Evolutionary conservation across 1,140 invertebrate genomes (phyloP).

Genomic region (Scaptomyza hsui): DNA sequence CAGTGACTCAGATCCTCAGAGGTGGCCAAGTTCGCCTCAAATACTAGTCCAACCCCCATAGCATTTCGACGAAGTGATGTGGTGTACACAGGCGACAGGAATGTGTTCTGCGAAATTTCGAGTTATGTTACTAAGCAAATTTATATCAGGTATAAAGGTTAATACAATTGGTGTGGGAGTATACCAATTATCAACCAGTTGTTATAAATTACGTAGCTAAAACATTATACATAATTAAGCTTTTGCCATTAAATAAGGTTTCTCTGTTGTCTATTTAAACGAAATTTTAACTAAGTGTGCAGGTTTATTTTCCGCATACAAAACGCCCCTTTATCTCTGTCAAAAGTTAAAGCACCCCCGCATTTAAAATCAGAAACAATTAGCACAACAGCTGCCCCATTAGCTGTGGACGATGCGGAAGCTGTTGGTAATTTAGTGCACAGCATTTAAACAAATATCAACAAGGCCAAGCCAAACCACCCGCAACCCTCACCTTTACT

Average conservation of each 20-base stretch:
- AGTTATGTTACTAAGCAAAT: not conserved
- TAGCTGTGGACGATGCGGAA: slow-evolving; percentile 42
- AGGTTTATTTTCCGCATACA: not conserved
- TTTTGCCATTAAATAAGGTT: not conserved
- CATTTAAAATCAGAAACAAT: slow-evolving; percentile 79
- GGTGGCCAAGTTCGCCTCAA: slow-evolving; percentile 93
- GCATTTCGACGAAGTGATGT: slow-evolving; percentile 93
- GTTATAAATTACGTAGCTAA: not conserved
- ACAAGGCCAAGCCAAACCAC: slow-evolving; percentile 34
- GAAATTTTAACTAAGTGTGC: not conserved
- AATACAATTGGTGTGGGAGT: too few relatives aligned
- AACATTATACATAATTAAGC: not conserved
- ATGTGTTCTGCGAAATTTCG: slow-evolving; percentile 88
- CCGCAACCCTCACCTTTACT: not conserved
- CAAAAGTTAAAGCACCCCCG: slow-evolving; percentile 17
- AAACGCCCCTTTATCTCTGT: slow-evolving; percentile 13
- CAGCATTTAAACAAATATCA: slow-evolving; percentile 81
- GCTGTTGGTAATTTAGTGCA: slow-evolving; percentile 66
- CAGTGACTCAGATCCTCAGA: slow-evolving; percentile 92
- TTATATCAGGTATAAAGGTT: not conserved
- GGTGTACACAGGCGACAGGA: slow-evolving; percentile 94
- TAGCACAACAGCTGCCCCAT: slow-evolving; percentile 74
- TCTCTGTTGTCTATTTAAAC: not conserved
- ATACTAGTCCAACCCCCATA: slow-evolving; percentile 95
- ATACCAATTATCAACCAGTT: not conserved